Evolutionary conservation across 2,113 vertebrate species (phyloP), one percentile per base, ranked within the genome.

Genomic region (Anolis sagrei): DNA sequence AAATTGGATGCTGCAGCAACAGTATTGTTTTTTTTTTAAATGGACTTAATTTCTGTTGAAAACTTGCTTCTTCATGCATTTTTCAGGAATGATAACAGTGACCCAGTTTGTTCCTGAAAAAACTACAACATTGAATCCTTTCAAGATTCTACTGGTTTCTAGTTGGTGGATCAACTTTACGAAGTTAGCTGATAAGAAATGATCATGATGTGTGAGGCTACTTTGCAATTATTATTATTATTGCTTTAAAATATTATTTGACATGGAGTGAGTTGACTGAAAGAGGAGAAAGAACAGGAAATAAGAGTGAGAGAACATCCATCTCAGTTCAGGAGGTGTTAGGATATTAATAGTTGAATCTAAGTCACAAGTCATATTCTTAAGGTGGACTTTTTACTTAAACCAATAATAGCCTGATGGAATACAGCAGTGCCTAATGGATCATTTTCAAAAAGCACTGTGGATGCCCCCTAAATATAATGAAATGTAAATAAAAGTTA

Each of bases 401-500:
- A 66, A 4, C 76, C 18, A 10, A 0, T 3, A 61, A 82, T 54
- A 88, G 58, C 84, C 81, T 84, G 2, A 0, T 0, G 21, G 79
- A 85, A 82, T 85, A 91, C 68, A 79, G 7, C 0, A 39, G 25
- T 21, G 81, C 58, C 85, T 87, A 89, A 78, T 29, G 1, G 29
- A 36, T 76, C 79, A 58, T 49, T 14, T 69, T 61, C 14, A 62
- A 81, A 76, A 90, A 84, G 0, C 58, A 88, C 44, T 68, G 34
- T 34, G 9, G 70, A 89, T 93, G 4, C 7, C 68, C 25, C 9
- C n/a, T 69, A 81, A 7, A 64, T 82, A 69, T 51, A 86, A 84
- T 32, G 49, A 92, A 91, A 39, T 21, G 16, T 1, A 1, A 39
- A 83, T 85, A 79, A 61, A 2, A 83, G 83, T 88, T 58, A 1